Conservation (phyloP, 2,113 vertebrate genomes). For the Macrotis lagotis region DNA sequence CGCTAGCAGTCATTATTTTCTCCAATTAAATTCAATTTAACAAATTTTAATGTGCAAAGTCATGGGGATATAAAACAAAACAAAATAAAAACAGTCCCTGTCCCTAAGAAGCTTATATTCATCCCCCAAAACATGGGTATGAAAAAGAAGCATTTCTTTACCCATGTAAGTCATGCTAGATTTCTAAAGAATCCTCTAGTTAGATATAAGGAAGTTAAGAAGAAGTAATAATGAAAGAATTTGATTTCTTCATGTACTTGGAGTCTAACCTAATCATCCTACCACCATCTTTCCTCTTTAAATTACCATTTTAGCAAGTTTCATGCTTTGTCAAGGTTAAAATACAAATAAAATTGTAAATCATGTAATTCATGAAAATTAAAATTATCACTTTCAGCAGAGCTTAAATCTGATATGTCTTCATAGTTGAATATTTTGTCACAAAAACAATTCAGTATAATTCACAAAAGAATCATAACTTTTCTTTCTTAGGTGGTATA, state of each 20-base stretch:
- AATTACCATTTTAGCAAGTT: neutral
- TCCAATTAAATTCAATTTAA: neutral
- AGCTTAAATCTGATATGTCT: neutral
- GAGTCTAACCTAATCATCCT: neutral
- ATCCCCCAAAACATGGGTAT: neutral
- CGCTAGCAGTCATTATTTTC: neutral
- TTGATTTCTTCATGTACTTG: neutral
- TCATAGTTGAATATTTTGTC: neutral
- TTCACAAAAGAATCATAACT: neutral
- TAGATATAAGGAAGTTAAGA: neutral
- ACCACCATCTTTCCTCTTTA: neutral
- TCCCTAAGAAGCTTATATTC: neutral
- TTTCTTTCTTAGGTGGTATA: neutral
- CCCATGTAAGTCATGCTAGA: neutral
- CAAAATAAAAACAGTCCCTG: neutral
- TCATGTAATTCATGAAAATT: neutral
- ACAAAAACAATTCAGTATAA: neutral
- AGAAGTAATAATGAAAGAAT: neutral
- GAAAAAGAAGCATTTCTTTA: neutral
- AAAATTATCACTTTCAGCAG: neutral
- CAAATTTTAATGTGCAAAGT: neutral
- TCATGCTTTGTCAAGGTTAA: neutral
- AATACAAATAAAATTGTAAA: neutral
- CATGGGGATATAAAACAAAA: neutral
- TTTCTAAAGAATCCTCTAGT: neutral